Conservation (phyloP, 2,113 vertebrate species). For the Pelecanoides urinatrix region DNA sequence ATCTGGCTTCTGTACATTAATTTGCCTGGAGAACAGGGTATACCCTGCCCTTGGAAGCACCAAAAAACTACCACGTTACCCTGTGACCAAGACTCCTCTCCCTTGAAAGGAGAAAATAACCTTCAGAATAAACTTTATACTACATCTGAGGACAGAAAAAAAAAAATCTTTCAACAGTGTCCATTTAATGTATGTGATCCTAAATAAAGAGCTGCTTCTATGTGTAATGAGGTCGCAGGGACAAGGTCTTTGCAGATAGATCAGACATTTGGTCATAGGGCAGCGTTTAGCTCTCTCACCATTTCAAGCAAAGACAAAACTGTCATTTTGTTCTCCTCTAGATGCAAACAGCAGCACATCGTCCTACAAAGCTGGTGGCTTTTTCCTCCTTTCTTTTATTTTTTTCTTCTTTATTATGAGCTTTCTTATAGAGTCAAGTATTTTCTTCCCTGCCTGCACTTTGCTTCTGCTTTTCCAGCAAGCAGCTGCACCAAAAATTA, state of each 20-base stretch:
- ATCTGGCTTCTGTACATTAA: background rate
- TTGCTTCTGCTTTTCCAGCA: background rate
- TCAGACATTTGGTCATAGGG: background rate
- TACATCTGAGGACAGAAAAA: background rate
- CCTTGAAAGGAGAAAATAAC: background rate
- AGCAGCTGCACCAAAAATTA: background rate
- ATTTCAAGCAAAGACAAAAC: background rate
- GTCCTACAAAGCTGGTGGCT: background rate
- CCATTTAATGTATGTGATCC: background rate
- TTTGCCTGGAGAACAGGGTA: background rate
- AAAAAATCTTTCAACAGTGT: background rate
- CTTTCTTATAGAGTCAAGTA: background rate
- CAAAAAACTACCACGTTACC: background rate
- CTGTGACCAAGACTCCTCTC: background rate
- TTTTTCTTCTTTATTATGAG: background rate
- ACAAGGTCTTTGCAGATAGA: background rate
- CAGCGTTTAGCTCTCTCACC: background rate
- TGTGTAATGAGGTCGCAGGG: background rate
- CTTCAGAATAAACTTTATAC: background rate
- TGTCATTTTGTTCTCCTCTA: constrained; percentile 8
- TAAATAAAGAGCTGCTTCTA: background rate
- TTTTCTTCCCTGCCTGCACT: background rate
- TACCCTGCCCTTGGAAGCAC: background rate
- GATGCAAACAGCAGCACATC: constrained; percentile 6
- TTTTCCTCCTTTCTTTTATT: background rate